These are phyloP conservation scores for Spizaetus ornatus DNA, from an alignment of 2,113 vertebrate species.

Conservation along the genomic window DNA sequence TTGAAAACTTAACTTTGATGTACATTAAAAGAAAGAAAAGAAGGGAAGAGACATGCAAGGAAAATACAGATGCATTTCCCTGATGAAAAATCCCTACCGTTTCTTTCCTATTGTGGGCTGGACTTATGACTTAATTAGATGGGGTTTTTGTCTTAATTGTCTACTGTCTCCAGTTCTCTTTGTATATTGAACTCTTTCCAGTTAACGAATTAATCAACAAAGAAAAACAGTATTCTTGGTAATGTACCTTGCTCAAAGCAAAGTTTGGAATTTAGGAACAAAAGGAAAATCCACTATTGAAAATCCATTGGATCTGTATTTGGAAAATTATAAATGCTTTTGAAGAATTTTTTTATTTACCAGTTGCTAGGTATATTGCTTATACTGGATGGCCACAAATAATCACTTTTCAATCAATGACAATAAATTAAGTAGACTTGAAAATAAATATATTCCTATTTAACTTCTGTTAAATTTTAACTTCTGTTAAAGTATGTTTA, in stretches of 20 bases:
- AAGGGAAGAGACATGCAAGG: not conserved
- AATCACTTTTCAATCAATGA: not conserved
- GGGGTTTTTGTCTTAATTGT: not conserved
- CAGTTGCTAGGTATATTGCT: not conserved
- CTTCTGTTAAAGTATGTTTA: slow-evolving; percentile 65
- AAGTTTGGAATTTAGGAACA: not conserved
- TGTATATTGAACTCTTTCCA: not conserved
- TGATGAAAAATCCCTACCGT: not conserved
- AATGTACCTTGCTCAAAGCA: not conserved
- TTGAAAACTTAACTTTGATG: not conserved
- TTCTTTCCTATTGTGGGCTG: not conserved
- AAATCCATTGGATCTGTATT: not conserved
- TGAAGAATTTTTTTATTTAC: not conserved
- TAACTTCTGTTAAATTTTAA: slow-evolving; percentile 36
- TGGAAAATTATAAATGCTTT: not conserved
- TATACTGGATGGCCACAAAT: not conserved
- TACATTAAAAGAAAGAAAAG: not conserved
- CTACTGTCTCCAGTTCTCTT: not conserved
- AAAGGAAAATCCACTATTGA: not conserved
- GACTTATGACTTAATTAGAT: not conserved
- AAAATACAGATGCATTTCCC: not conserved
- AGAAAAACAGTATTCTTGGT: not conserved
- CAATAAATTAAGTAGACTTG: not conserved
- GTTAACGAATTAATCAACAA: not conserved
- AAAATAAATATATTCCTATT: slow-evolving; percentile 34